Evolutionary conservation across 2,113 vertebrate genomes (phyloP).

Genomic region (Theropithecus gelada): DNA sequence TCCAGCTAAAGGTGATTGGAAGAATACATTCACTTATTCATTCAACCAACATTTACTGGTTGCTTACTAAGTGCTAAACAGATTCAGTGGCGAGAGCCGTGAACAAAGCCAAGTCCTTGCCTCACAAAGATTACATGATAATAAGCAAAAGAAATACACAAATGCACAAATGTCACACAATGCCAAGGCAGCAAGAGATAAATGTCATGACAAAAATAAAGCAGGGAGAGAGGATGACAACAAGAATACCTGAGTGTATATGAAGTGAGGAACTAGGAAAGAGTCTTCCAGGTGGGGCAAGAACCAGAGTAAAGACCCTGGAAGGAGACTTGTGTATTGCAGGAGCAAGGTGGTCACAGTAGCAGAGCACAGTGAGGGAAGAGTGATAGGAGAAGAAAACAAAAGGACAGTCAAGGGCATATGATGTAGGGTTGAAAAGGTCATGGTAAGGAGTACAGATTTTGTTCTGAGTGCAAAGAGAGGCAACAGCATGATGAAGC

Average conservation of each 20-base stretch:
- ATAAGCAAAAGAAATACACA: background rate
- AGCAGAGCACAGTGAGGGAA: background rate
- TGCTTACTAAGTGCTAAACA: background rate
- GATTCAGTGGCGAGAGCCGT: background rate
- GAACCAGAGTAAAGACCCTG: background rate
- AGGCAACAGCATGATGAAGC: background rate
- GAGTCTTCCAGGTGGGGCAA: background rate
- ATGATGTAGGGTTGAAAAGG: background rate
- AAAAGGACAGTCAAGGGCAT: background rate
- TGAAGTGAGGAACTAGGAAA: background rate
- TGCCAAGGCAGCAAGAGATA: background rate
- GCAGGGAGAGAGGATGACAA: background rate
- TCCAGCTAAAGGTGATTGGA: background rate
- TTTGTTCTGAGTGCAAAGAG: background rate
- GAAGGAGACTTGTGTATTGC: no score
- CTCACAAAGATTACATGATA: background rate
- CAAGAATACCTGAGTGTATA: background rate
- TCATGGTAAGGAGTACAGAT: background rate
- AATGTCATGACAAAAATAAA: background rate
- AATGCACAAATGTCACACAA: background rate
- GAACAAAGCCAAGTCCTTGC: constrained; percentile 14
- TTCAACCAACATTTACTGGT: background rate
- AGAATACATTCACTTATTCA: background rate
- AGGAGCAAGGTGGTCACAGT: background rate
- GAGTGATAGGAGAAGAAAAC: background rate